Evolutionary conservation across 2,113 vertebrate species (phyloP).

Genomic region (Drymodes brunneopygia): DNA sequence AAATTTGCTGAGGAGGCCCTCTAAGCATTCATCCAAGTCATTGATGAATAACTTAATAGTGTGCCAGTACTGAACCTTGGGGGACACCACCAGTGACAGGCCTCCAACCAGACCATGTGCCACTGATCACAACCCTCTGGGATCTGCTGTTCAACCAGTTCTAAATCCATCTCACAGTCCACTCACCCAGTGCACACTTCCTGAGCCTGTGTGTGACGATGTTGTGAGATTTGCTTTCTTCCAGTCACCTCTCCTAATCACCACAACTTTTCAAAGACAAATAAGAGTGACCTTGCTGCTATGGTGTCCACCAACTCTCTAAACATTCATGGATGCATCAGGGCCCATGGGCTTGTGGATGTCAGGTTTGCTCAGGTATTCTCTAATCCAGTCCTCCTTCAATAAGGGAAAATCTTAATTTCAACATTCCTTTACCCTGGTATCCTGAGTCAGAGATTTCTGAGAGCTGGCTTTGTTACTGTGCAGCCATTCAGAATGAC

Average conservation of each 20-base stretch:
- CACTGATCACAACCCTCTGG: neutral
- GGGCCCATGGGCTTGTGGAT: neutral
- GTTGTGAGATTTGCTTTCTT: neutral
- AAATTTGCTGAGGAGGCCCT: no score
- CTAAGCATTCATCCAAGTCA: neutral
- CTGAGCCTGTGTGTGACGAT: neutral
- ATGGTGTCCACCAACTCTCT: neutral
- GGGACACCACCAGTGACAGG: neutral
- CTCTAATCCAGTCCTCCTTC: neutral
- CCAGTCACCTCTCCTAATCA: fast-evolving
- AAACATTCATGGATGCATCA: no score
- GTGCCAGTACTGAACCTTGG: neutral
- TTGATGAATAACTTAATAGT: neutral
- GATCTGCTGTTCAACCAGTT: neutral
- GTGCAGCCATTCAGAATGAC: neutral
- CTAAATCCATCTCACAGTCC: neutral
- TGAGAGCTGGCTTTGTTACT: neutral
- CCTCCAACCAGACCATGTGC: neutral
- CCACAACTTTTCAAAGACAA: fast-evolving
- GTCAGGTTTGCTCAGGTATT: neutral
- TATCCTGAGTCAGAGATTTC: neutral
- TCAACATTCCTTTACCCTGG: neutral
- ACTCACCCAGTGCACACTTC: no score
- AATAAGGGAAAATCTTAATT: neutral
- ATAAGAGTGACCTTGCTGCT: neutral